Conservation (phyloP, 2,797 vertebrate species). For the Emys orbicularis region DNA sequence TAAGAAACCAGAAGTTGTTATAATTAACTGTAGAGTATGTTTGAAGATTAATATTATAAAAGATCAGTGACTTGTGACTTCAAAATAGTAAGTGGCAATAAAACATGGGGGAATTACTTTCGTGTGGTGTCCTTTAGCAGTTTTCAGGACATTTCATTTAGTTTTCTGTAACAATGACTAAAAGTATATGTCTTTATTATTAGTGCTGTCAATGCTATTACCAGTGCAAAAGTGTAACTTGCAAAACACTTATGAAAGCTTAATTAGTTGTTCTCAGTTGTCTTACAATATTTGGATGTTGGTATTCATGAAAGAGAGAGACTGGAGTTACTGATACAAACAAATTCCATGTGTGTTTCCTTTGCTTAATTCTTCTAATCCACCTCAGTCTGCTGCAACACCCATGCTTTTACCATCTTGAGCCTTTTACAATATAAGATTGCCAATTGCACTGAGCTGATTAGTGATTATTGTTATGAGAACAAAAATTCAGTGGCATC, state of each 20-base stretch:
- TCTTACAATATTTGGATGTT: not conserved
- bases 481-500: not conserved
- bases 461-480: slow-evolving; percentile 20
- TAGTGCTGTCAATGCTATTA: not conserved
- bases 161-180: not conserved
- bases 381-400: not conserved
- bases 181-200: not conserved
- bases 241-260: not conserved
- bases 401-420: not conserved
- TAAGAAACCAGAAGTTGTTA: slow-evolving; percentile 1
- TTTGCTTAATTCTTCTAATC: not conserved
- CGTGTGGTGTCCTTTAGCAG: not conserved
- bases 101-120: not conserved
- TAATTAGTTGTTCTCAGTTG: not conserved
- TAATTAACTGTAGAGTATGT: not conserved
- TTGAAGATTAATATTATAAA: not conserved
- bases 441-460: not conserved
- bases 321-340: not conserved
- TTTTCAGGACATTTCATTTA: not conserved
- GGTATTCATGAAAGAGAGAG: not conserved
- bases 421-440: not conserved
- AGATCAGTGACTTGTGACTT: not conserved
- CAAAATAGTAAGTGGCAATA: not conserved
- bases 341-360: not conserved
- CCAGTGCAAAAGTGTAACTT: not conserved